Evolutionary conservation across 2,888 invertebrate genomes (phyloP).

Genomic region (Pediacus dermestoides): DNA sequence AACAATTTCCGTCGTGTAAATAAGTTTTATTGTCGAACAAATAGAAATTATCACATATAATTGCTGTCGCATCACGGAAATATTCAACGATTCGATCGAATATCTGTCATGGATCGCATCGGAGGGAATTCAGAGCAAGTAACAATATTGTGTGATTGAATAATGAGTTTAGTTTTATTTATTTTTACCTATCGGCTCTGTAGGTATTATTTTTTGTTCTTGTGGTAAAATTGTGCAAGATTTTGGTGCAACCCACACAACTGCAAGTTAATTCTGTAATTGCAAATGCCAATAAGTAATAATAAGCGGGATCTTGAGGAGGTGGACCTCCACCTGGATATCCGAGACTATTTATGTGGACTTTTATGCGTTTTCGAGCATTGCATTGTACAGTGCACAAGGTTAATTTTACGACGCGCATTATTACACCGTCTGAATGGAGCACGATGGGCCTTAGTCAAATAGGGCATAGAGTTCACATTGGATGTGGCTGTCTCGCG

Average conservation of each 20-base stretch:
- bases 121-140: too few relatives aligned
- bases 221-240: too few relatives aligned
- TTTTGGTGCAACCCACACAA: too few relatives aligned
- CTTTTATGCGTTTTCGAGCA: conserved; percentile 47
- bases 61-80: too few relatives aligned
- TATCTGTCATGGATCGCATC: too few relatives aligned
- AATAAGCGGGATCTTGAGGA: conserved; percentile 30
- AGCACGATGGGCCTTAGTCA: conserved; percentile 15
- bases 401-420: conserved; percentile 45
- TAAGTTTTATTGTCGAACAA: conserved; percentile 29
- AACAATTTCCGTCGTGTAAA: conserved; percentile 30
- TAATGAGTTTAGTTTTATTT: too few relatives aligned
- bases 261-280: conserved; percentile 41
- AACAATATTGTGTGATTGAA: too few relatives aligned
- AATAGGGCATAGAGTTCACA: conserved; percentile 26
- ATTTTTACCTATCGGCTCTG: too few relatives aligned
- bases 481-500: conserved; percentile 25
- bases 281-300: conserved; percentile 43
- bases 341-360: conserved; percentile 48
- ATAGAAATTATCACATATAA: too few relatives aligned
- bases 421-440: conserved; percentile 36
- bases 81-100: too few relatives aligned
- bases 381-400: conserved; percentile 42
- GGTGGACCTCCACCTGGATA: conserved; percentile 46
- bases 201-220: too few relatives aligned